Evolutionary conservation across 2,888 invertebrate species (phyloP).

Genomic region (Ichneumoninae sp.): DNA sequence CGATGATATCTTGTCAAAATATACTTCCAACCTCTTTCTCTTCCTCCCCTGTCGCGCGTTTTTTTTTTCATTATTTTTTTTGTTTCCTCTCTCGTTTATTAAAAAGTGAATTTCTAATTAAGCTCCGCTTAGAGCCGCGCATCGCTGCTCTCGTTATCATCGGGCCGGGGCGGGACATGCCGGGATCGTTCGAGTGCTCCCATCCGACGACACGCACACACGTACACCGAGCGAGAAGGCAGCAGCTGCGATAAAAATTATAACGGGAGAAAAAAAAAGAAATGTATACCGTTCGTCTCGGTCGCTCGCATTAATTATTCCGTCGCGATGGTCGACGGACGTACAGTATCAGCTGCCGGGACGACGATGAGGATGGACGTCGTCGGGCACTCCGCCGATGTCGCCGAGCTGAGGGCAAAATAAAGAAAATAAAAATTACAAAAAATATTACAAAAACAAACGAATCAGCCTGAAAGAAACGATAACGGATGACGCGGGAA

Average conservation of each 20-base stretch:
- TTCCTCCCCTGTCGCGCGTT: not conserved
- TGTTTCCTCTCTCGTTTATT: constrained; percentile 46
- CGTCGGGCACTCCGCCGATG: not conserved
- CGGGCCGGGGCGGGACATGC: constrained; percentile 37
- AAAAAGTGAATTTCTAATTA: constrained; percentile 72
- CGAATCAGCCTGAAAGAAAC: constrained; percentile 41
- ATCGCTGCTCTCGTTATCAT: constrained; percentile 56
- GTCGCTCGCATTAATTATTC: constrained; percentile 64
- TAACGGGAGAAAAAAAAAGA: constrained; percentile 43
- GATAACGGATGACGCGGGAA: constrained; percentile 56
- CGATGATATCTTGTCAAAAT: constrained; percentile 51
- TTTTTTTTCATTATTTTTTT: not conserved
- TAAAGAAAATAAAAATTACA: not conserved
- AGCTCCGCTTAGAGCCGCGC: constrained; percentile 64
- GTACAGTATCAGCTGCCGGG: constrained; percentile 52
- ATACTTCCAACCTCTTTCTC: constrained; percentile 1
- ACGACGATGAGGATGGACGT: constrained; percentile 29
- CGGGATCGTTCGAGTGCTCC: constrained; percentile 18
- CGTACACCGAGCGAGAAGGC: constrained; percentile 39
- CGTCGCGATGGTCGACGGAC: constrained; percentile 40
- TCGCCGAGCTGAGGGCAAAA: not conserved
- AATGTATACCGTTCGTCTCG: constrained; percentile 48
- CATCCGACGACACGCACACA: constrained; percentile 38
- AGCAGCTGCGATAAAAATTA: constrained; percentile 67
- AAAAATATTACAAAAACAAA: constrained; percentile 28